These are phyloP conservation scores for Toxotes jaculatrix DNA, from an alignment of 2,113 vertebrate species.

Conservation along the genomic window DNA sequence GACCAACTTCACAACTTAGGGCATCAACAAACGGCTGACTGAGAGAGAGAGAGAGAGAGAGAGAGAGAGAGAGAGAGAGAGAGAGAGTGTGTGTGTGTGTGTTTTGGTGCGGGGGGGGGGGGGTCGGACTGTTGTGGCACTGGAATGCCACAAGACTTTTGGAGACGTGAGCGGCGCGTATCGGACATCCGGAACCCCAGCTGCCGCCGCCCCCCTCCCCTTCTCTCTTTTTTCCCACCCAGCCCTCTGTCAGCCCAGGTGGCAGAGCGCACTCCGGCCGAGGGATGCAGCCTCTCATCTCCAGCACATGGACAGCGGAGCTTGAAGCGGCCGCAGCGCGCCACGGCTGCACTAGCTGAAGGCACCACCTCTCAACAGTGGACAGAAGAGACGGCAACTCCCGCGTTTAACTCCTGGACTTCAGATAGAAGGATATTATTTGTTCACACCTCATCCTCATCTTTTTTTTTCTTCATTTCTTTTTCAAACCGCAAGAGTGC, in stretches of 20 bases:
- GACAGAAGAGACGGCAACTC: conserved; percentile 57
- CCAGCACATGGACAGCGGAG: conserved; percentile 82
- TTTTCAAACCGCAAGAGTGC: conserved; percentile 45
- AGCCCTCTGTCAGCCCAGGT: conserved; percentile 79
- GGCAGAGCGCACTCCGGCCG: conserved; percentile 82
- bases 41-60: no score
- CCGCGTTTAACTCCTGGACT: conserved; percentile 50
- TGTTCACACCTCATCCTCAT: background rate
- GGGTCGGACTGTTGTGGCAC: conserved; percentile 29
- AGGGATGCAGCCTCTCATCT: conserved; percentile 89
- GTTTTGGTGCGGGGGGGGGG: conserved; percentile 14
- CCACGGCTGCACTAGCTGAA: conserved; percentile 79
- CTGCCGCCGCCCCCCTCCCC: conserved; percentile 33
- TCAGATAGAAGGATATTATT: conserved; percentile 67
- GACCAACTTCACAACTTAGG: no score
- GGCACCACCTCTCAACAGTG: conserved; percentile 65
- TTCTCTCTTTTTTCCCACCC: conserved; percentile 7
- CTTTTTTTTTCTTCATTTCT: background rate
- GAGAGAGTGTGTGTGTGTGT: conserved; percentile 6
- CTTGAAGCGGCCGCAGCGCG: conserved; percentile 84
- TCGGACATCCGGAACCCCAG: conserved; percentile 84
- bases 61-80: no score
- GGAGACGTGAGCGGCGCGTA: conserved; percentile 81
- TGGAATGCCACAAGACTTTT: conserved; percentile 82
- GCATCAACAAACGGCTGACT: no score